Evolutionary conservation across 1,140 invertebrate genomes (phyloP).

Genomic region (Melanaphis sacchari): DNA sequence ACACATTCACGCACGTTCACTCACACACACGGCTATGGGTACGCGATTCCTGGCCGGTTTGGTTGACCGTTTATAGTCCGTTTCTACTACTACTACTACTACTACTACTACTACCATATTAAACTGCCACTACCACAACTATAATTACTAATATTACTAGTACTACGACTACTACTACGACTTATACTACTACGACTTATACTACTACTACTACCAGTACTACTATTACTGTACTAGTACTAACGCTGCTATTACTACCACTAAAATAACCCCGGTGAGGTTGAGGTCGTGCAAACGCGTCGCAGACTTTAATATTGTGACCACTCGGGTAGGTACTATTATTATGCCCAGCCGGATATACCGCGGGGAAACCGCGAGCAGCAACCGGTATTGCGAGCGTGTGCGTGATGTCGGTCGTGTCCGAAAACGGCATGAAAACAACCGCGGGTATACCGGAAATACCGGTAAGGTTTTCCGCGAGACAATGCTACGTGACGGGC

Average conservation of each 20-base stretch:
- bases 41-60: neutral
- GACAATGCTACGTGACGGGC: neutral
- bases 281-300: neutral
- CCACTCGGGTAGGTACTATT: neutral
- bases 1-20: neutral
- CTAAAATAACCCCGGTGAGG: neutral
- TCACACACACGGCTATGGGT: neutral
- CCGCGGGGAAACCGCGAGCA: neutral
- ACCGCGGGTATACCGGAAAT: conserved; percentile 18
- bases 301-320: neutral
- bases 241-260: no score
- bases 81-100: neutral
- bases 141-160: neutral
- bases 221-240: neutral
- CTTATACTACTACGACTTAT: no score
- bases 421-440: conserved; percentile 20
- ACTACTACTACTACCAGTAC: neutral
- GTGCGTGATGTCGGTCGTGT: neutral
- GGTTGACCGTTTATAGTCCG: conserved; percentile 31
- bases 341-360: neutral
- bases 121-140: neutral
- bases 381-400: neutral
- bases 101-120: neutral
- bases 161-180: neutral
- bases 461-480: neutral